Evolutionary conservation across 2,797 vertebrate genomes (phyloP).

Genomic region (Lophotriccus pileatus): DNA sequence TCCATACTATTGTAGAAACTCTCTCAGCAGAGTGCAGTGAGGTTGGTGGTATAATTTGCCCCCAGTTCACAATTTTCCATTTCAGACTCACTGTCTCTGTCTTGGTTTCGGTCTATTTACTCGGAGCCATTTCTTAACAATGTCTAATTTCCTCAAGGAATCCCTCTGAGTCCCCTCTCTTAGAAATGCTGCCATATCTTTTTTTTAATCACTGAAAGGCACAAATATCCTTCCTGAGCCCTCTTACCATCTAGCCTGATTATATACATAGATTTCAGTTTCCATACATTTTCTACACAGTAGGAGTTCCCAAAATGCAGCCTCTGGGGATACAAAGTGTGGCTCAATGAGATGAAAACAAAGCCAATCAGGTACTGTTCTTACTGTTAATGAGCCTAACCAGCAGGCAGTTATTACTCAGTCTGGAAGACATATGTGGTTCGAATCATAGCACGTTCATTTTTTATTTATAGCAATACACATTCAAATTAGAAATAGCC

Average conservation of each 20-base stretch:
- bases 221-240: slow-evolving; percentile 70
- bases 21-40: slow-evolving; percentile 16
- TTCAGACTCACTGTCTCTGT: slow-evolving; percentile 71
- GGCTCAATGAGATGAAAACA: slow-evolving; percentile 55
- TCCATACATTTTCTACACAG: slow-evolving; percentile 65
- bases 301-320: slow-evolving; percentile 56
- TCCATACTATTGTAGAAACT: slow-evolving; percentile 22
- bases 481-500: slow-evolving; percentile 30
- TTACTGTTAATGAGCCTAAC: slow-evolving; percentile 63
- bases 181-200: slow-evolving; percentile 66
- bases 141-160: slow-evolving; percentile 74
- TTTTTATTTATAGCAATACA: slow-evolving; percentile 60
- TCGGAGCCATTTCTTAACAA: slow-evolving; percentile 72
- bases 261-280: slow-evolving; percentile 65
- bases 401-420: slow-evolving; percentile 62
- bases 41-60: slow-evolving; percentile 58
- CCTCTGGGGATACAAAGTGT: slow-evolving; percentile 58
- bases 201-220: slow-evolving; percentile 67
- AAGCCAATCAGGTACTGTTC: slow-evolving; percentile 63
- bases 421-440: slow-evolving; percentile 56
- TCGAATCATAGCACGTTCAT: slow-evolving; percentile 46
- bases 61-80: slow-evolving; percentile 65
- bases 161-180: slow-evolving; percentile 67
- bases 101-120: slow-evolving; percentile 74
- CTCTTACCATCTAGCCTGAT: slow-evolving; percentile 57